Evolutionary conservation across 2,888 invertebrate species (phyloP), one percentile per base, ranked within the genome.

Genomic region (Orthosia gracilis): DNA sequence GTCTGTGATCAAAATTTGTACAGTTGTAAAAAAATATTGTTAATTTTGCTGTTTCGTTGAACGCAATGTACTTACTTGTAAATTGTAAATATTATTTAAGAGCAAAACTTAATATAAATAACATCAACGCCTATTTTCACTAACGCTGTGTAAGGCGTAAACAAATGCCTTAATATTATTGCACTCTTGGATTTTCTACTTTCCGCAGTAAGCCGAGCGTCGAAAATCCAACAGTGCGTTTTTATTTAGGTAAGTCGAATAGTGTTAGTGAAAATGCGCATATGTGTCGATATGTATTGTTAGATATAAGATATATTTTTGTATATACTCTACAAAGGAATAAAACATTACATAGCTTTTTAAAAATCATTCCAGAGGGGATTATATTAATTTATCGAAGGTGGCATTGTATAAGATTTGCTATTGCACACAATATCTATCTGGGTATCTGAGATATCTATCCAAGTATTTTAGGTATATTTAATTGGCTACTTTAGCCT

Each of bases 1-100:
- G 78, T 89, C 91, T 91, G 92, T 92, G 91, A 92, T 92, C 89
- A 79, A 89, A 89, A 87, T 87, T 76, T 83, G 73, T 84, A 85
- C 58, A 82, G 72, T 82, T 81, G 77, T 75, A 65, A 82, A 31
- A 47, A 67, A 67, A 50, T 49, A 69, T 73, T 80, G 73, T 82
- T 78, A 77, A 69, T 73, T 62, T 64, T 69, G 69, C 71, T 63
- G 79, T 79, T 75, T 80, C 75, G 72, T 73, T 73, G 59, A 54
- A 67, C 68, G 75, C 64, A 63, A 54, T 84, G 85, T 86, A 86
- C 85, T 86, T 88, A 86, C 47, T 68, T 88, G 84, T 86, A 83
- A 83, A 86, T 85, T 85, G 83, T 86, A 84, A 78, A 80, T 78
- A 78, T 76, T 72, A 70, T 74, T n/a, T 84, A 77, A 80, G 66